These are phyloP conservation scores for Pristionchus fissidentatus DNA, from an alignment of 2,888 invertebrate species.

Conservation along the genomic window DNA sequence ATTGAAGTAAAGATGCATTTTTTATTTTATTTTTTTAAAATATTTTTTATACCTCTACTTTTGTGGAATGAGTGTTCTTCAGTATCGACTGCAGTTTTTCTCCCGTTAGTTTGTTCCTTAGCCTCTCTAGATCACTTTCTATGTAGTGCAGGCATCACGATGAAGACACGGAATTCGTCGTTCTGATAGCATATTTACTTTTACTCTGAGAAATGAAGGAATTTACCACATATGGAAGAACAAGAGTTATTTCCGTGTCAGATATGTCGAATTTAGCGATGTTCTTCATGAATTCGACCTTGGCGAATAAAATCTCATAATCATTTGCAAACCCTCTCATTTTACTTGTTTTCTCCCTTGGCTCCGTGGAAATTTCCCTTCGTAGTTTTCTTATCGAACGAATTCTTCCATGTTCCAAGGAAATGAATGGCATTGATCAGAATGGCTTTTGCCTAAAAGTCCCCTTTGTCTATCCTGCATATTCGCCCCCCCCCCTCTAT, in stretches of 20 bases:
- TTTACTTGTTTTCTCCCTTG: slow-evolving; percentile 61
- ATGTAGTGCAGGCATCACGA: not conserved
- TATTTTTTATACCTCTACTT: not conserved
- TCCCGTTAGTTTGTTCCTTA: slow-evolving; percentile 26
- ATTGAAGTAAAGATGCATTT: too few relatives aligned
- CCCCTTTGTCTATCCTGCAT: too few relatives aligned
- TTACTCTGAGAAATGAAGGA: not conserved
- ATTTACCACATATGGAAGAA: not conserved
- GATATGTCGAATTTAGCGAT: not conserved
- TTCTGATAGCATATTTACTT: not conserved
- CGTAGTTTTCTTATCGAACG: slow-evolving; percentile 77
- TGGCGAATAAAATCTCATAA: too few relatives aligned
- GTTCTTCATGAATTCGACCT: not conserved
- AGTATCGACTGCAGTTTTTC: not conserved
- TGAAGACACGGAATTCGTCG: not conserved
- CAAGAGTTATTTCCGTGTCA: not conserved
- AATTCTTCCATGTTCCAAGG: slow-evolving; percentile 71
- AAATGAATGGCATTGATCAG: not conserved
- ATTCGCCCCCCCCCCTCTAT: too few relatives aligned
- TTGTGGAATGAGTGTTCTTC: not conserved
- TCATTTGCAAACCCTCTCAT: too few relatives aligned
- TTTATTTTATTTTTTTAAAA: not conserved
- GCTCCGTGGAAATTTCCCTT: slow-evolving; percentile 81
- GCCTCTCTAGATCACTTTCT: not conserved
- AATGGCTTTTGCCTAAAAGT: not conserved